A percentile compares a stretch with the other conserved stretches of the same genome.
Evolutionary conservation across 2,113 vertebrate genomes (phyloP).

Genomic region (Bufo bufo): DNA sequence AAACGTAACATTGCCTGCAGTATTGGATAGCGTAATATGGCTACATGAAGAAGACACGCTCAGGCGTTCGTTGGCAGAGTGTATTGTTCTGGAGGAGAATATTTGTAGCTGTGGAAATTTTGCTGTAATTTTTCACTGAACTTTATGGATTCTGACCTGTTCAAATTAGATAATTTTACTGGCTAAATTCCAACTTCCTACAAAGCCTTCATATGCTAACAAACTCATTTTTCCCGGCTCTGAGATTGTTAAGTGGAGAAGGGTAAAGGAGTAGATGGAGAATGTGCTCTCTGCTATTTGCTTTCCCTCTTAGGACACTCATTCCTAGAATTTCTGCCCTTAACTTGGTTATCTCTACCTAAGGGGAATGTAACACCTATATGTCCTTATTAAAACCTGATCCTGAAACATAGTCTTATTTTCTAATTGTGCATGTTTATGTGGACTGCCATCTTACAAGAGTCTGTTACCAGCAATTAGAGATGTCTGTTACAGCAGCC

Average conservation of each 20-base stretch:
- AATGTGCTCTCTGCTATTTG: constrained; percentile 33
- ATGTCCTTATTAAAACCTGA: neutral
- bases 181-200: constrained; percentile 5
- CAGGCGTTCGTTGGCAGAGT: neutral
- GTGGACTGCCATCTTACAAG: too few species aligned
- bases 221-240: neutral
- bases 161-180: constrained; percentile 32
- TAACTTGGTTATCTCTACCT: constrained; percentile 36
- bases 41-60: neutral
- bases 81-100: neutral
- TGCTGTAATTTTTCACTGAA: neutral
- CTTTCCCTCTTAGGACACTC: constrained; percentile 39
- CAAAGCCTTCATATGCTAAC: constrained; percentile 9
- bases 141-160: neutral
- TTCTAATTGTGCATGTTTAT: too few species aligned
- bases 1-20: neutral
- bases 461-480: too few species aligned
- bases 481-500: too few species aligned
- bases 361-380: neutral
- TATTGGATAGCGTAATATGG: neutral
- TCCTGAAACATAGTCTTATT: too few species aligned
- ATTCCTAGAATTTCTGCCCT: constrained; percentile 46
- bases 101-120: neutral
- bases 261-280: constrained; percentile 24
- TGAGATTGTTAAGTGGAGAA: constrained; percentile 1